Percentiles rank a stretch among this genome's conserved stretches.
Evolutionary conservation across 2,113 vertebrate species (phyloP).

Genomic region (Pandion haliaetus): DNA sequence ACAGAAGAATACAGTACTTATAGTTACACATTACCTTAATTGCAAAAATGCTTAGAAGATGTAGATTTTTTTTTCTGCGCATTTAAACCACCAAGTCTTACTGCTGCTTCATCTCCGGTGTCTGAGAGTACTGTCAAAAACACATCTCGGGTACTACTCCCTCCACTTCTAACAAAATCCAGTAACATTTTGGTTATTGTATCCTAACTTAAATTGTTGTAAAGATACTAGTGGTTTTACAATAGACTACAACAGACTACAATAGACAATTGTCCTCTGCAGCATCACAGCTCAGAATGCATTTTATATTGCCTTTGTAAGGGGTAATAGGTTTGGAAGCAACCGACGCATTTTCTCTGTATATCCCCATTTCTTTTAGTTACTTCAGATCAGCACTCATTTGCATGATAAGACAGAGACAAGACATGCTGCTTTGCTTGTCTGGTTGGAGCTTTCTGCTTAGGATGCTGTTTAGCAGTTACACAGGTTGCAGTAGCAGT

Average conservation of each 20-base stretch:
- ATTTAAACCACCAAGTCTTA: not conserved
- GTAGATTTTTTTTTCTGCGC: not conserved
- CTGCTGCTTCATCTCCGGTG: not conserved
- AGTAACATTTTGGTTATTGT: not conserved
- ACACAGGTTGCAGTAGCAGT: not conserved
- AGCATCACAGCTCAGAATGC: not conserved
- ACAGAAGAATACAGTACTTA: not conserved
- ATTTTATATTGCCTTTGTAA: not conserved
- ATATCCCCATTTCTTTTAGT: not conserved
- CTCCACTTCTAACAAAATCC: not conserved
- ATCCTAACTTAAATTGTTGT: not conserved
- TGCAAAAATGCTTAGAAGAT: not conserved
- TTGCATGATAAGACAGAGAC: not conserved
- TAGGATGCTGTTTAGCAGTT: accelerated
- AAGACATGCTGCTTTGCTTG: not conserved
- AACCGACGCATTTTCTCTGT: not conserved
- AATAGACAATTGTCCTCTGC: not conserved
- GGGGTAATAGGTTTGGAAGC: not conserved
- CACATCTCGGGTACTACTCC: not conserved
- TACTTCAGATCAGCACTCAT: not conserved
- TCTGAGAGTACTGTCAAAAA: not conserved
- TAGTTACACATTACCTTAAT: not conserved
- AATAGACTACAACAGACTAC: not conserved
- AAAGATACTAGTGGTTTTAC: not conserved
- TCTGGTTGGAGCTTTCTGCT: not conserved